A percentile compares a stretch with the other conserved stretches of the same genome.
Conservation (phyloP, 2,797 vertebrate species). For the Alca torda region DNA sequence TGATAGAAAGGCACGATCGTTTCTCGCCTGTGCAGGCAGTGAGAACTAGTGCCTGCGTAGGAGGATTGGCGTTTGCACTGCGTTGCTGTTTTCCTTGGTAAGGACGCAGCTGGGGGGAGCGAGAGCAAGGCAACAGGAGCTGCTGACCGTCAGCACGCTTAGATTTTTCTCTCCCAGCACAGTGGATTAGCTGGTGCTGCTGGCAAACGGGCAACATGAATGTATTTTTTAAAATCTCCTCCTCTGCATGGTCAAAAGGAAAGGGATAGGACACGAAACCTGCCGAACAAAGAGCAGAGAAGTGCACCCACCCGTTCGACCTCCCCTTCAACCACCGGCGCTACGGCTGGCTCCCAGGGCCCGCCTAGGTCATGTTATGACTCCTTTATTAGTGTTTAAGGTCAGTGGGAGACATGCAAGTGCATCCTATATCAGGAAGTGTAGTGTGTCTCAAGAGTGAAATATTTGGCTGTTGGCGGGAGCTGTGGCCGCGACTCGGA, state of each 20-base stretch:
- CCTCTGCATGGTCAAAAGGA: constrained; percentile 40
- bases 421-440: constrained; percentile 93
- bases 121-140: neutral
- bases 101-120: neutral
- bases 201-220: neutral
- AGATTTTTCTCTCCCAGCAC: neutral
- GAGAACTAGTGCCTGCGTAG: fast-evolving
- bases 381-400: constrained; percentile 88
- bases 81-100: neutral
- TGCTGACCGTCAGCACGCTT: neutral
- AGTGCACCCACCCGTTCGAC: constrained; percentile 3
- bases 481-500: constrained; percentile 81
- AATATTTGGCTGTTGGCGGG: constrained; percentile 82
- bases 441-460: constrained; percentile 81
- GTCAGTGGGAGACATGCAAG: constrained; percentile 87
- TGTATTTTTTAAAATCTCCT: constrained; percentile 55
- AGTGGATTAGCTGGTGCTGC: constrained; percentile 11
- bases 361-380: constrained; percentile 83
- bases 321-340: constrained; percentile 50
- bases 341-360: constrained; percentile 59
- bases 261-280: constrained; percentile 30
- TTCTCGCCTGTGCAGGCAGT: neutral
- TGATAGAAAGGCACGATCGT: fast-evolving
- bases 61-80: neutral
- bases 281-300: constrained; percentile 59